phyloP scores from a whole-genome alignment of 2,888 invertebrate species.

The Laspeyria flexula region DNA sequence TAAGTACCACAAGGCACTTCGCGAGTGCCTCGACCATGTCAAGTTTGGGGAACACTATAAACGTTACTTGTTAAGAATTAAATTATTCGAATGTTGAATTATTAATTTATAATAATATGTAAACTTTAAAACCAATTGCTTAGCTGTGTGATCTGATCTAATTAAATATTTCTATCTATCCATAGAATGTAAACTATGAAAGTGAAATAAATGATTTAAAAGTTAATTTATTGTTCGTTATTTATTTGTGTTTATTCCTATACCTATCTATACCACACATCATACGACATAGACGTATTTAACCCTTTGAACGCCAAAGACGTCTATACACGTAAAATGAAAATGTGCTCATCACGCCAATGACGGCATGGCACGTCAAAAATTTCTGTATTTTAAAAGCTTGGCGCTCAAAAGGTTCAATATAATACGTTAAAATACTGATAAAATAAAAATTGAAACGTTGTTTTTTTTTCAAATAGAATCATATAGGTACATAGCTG shows the following conservation, averaged over 20 bases:
- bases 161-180: conserved; percentile 78
- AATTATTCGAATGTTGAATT: conserved; percentile 83
- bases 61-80: conserved; percentile 79
- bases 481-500: too few species aligned
- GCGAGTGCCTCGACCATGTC: conserved; percentile 61
- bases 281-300: too few species aligned
- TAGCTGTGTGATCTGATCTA: conserved; percentile 85
- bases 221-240: conserved; percentile 71
- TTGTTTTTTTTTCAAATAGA: too few species aligned
- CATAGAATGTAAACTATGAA: conserved; percentile 84
- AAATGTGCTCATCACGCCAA: too few species aligned
- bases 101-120: conserved; percentile 80
- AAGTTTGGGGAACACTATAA: conserved; percentile 79
- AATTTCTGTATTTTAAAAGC: too few species aligned
- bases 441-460: too few species aligned
- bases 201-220: conserved; percentile 81
- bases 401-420: too few species aligned
- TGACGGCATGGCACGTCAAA: too few species aligned
- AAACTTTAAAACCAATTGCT: conserved; percentile 76
- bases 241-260: conserved; percentile 58
- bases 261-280: neutral
- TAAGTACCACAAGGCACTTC: too few species aligned
- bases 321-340: too few species aligned
- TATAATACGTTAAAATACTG: too few species aligned
- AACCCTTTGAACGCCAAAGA: too few species aligned